Evolutionary conservation across 2,797 vertebrate genomes (phyloP), one percentile per base, ranked within the genome.

Genomic region (Sebastes itinus): DNA sequence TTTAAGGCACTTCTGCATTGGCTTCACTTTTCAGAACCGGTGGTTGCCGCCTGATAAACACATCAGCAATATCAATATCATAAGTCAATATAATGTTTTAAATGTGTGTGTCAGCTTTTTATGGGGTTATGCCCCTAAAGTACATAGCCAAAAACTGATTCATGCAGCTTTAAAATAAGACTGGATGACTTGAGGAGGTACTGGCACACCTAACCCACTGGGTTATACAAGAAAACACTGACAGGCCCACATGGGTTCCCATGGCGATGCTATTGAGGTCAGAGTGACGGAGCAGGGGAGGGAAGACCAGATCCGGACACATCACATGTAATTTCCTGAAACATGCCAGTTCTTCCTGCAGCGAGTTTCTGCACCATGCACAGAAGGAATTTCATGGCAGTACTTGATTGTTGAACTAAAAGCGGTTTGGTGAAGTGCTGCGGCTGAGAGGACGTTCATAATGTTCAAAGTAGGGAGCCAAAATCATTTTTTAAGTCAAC

Each of bases 311-410:
- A 83, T 90, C 82, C 27, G 60, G 60, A 72, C 62, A 66, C 42
- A 63, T 83, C 66, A 59, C 66, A 28, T 69, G 61, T 90, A 70
- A 83, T 87, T 88, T 92, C 86, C 85, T 84, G 64, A 81, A 62
- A 82, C 82, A 78, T 71, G 76, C 72, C 69, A 77, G 70, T 20
- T 49, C 76, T 82, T 86, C 87, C 86, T 88, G 77, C 59, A 32
- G n/a, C 30, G 38, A 23, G 32, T 75, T 38, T 70, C 65, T 79
- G 65, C 16, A 25, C 23, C 33, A 42, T 46, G 27, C 55, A 59
- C 42, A 61, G 28, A 35, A 9, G 11, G 33, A 38, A 64, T 28
- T 28, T 28, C 59, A 63, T 9, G 9, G 22, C 18, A 49, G 9
- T 18, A 61, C 14, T n/a, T 23, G 22, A 72, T 64, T 1, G 12